Conservation (phyloP, 2,797 vertebrate genomes). For the Stomatorhinus walkeri region DNA sequence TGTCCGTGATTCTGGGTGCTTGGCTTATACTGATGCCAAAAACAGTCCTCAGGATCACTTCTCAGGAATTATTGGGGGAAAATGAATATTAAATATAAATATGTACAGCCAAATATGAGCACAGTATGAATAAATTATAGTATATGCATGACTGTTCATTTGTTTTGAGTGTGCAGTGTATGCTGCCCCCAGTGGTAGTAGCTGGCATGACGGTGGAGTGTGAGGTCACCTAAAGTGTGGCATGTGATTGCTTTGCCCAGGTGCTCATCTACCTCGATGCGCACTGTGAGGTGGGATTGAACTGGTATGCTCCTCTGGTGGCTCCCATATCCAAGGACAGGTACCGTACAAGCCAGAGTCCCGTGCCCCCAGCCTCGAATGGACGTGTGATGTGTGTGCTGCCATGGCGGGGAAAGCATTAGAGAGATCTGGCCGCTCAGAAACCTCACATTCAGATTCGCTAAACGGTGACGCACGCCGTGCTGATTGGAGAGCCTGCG, state of each 20-base stretch:
- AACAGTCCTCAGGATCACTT: not conserved
- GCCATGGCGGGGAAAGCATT: not conserved
- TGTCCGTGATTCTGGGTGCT: not conserved
- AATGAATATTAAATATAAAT: not conserved
- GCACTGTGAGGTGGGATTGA: conserved; percentile 92
- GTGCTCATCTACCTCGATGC: conserved; percentile 96
- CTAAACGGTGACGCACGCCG: not conserved
- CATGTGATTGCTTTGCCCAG: conserved; percentile 53
- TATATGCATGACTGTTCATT: not conserved
- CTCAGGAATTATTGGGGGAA: not conserved
- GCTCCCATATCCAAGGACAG: conserved; percentile 96
- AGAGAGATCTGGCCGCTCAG: not conserved
- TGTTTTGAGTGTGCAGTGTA: not conserved
- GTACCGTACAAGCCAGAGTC: conserved; percentile 50
- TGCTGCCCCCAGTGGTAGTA: not conserved
- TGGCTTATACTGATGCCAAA: not conserved
- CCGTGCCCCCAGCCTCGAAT: not conserved
- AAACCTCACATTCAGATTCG: not conserved
- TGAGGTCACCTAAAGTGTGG: not conserved
- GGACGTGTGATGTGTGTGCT: not conserved
- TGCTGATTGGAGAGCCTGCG: not conserved
- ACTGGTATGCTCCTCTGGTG: conserved; percentile 94
- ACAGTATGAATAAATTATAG: not conserved
- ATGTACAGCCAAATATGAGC: not conserved
- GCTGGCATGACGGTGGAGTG: not conserved